Conservation (phyloP, 2,888 invertebrate genomes). For the Stenodema calcarata region DNA sequence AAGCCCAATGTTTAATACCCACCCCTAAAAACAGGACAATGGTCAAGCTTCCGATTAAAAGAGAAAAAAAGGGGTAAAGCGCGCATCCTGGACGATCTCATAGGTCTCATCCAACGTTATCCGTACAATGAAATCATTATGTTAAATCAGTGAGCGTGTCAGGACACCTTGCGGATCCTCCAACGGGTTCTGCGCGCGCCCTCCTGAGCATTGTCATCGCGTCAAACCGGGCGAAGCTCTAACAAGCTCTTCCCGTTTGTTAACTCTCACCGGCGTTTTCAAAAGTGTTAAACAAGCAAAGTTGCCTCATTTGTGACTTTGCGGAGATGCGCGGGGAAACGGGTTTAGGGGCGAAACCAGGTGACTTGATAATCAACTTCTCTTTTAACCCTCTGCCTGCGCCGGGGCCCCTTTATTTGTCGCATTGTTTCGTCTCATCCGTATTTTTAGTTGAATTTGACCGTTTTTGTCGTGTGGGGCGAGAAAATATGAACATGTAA, state of each 20-base stretch:
- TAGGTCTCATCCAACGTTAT: not conserved
- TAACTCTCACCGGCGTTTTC: conserved; percentile 6
- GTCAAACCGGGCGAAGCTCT: not conserved
- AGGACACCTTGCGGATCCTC: conserved; percentile 19
- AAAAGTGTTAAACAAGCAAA: conserved; percentile 48
- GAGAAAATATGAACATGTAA: too few relatives aligned
- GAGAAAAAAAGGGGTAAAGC: not conserved
- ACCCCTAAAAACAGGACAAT: not conserved
- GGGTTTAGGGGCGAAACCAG: not conserved
- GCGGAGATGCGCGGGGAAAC: not conserved
- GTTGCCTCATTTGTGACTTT: conserved; percentile 47
- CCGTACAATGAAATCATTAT: conserved; percentile 37
- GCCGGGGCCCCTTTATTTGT: not conserved
- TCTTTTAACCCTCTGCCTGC: not conserved
- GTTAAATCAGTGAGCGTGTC: conserved; percentile 40
- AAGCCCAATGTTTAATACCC: not conserved
- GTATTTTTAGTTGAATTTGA: not conserved
- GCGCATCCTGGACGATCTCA: not conserved
- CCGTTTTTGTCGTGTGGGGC: not conserved
- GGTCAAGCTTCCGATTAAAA: not conserved
- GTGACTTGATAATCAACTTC: conserved; percentile 25
- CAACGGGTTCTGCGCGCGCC: conserved; percentile 35
- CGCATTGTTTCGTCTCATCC: not conserved
- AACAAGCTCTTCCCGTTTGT: conserved; percentile 37
- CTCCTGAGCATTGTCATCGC: conserved; percentile 27